Conservation (phyloP, 2,797 vertebrate genomes). For the Anas capensis region DNA sequence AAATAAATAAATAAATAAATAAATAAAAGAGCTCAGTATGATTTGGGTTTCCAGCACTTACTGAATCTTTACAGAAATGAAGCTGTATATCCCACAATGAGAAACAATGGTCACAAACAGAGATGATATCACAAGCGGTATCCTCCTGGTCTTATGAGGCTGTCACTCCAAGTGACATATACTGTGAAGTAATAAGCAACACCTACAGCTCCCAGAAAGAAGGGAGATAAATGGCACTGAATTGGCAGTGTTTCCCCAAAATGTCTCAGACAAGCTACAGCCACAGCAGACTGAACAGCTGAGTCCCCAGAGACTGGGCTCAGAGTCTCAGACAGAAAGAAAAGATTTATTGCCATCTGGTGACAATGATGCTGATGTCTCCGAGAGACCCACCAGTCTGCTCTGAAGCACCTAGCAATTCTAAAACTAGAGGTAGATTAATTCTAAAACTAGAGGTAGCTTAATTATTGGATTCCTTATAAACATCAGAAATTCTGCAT, state of each 20-base stretch:
- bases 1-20: rapidly evolving
- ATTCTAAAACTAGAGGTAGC: constrained; percentile 8
- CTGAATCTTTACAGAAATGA: constrained; percentile 8
- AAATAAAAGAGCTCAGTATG: rapidly evolving
- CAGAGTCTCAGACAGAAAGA: constrained; percentile 19
- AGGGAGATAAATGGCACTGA: constrained; percentile 41
- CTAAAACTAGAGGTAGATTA: constrained; percentile 10
- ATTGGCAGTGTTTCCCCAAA: constrained; percentile 48
- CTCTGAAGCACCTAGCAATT: background rate
- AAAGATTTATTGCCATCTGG: constrained; percentile 47
- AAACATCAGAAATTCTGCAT: background rate
- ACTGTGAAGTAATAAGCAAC: constrained; percentile 25
- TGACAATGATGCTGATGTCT: constrained; percentile 1
- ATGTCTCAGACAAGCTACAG: constrained; percentile 34
- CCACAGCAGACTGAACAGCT: constrained; percentile 52
- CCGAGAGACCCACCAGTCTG: background rate
- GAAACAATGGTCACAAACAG: background rate
- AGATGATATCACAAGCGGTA: background rate
- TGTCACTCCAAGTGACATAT: constrained; percentile 10
- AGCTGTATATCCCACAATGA: background rate
- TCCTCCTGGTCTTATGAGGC: background rate
- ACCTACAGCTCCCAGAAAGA: background rate
- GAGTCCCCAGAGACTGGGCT: background rate
- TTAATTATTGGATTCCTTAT: background rate
- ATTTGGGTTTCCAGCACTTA: background rate